Conservation (phyloP, 2,797 vertebrate genomes). For the Falco peregrinus region DNA sequence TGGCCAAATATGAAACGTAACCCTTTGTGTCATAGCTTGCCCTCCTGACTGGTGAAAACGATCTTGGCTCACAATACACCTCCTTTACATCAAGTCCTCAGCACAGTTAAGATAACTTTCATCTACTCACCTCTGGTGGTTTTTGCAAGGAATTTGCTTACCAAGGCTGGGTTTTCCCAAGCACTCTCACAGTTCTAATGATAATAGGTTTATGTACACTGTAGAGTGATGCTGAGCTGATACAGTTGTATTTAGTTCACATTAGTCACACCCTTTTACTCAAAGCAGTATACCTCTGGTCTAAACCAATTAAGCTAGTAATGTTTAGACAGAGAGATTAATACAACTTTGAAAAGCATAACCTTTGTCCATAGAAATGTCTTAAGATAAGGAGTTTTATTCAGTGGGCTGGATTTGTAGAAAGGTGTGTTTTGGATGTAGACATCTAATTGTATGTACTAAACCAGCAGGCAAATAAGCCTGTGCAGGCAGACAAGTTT, state of each 20-base stretch:
- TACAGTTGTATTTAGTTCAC: slow-evolving; percentile 64
- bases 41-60: not conserved
- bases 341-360: slow-evolving; percentile 65
- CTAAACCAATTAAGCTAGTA: slow-evolving; percentile 71
- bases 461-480: slow-evolving; percentile 37
- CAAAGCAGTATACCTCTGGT: slow-evolving; percentile 71
- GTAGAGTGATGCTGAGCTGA: slow-evolving; percentile 29
- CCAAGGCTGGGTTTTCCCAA: not conserved
- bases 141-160: slow-evolving; percentile 15
- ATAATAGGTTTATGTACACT: slow-evolving; percentile 56
- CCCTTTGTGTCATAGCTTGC: not conserved
- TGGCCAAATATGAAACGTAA: not conserved
- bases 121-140: not conserved
- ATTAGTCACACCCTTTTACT: slow-evolving; percentile 76
- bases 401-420: slow-evolving; percentile 57
- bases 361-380: slow-evolving; percentile 69
- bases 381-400: slow-evolving; percentile 70
- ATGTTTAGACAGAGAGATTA: slow-evolving; percentile 77
- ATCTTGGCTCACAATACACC: not conserved
- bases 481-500: not conserved
- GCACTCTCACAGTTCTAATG: slow-evolving; percentile 6
- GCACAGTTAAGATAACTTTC: not conserved
- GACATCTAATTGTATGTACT: slow-evolving; percentile 55
- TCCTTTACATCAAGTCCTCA: not conserved
- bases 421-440: slow-evolving; percentile 67